Evolutionary conservation across 2,113 vertebrate species (phyloP), one percentile per base, ranked within the genome.

Genomic region (Ailurus styani): DNA sequence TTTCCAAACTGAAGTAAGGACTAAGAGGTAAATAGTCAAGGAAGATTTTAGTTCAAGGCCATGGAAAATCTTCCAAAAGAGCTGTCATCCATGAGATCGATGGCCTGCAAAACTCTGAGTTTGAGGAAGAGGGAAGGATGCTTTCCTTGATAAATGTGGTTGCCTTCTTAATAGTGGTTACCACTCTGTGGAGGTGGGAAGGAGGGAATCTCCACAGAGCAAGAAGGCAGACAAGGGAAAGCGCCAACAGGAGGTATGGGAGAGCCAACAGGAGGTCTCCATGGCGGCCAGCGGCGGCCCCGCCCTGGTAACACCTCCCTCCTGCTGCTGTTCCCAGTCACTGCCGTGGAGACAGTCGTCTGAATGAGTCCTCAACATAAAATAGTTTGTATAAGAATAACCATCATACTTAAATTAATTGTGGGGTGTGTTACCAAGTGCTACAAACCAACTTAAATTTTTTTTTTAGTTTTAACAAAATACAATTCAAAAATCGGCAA

Each of bases 221-320:
- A 64, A 64, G 54, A 23, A 90, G 62, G 34, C 72, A 9, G 4
- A 21, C 1, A 34, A 27, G 29, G 50, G 31, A 37, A 23, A 13
- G 14, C 6, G 12, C 21, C 54, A n/a, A 1, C n/a, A 20, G 29
- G 31, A 42, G 1, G 0, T 11, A 17, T 3, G 17, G 20, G 29
- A 47, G n/a, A 60, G 12, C 57, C 57, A 23, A 45, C 2, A 3
- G 12, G 42, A 52, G 34, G 10, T 4, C 8, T 17, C 64, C 25
- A 3, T 17, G 17, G 14, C 0, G 1, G 27, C 5, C 3, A 25
- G 40, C 52, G 54, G 23, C 25, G 0, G 18, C 10, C 4, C 40
- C 57, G 45, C 23, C 37, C 23, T 31, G 5, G 7, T 50, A 18
- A 17, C 11, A 3, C 6, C 25, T 57, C 27, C 31, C 1, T 57